A percentile compares a stretch with the other conserved stretches of the same genome.
phyloP scores from a whole-genome alignment of 2,797 vertebrate species.

The Hylomyscus alleni region DNA sequence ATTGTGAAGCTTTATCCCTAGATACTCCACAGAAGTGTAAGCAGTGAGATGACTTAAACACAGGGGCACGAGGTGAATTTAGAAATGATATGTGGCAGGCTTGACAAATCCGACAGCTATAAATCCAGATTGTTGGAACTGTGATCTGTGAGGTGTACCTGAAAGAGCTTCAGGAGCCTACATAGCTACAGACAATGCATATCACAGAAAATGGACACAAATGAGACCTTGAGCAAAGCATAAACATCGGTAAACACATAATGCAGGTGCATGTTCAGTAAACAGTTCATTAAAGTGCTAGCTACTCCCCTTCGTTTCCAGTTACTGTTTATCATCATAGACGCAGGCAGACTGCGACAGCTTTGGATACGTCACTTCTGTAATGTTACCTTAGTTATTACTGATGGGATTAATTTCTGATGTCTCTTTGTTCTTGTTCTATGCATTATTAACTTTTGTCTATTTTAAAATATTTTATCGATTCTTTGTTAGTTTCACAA shows the following conservation, averaged over 20 bases:
- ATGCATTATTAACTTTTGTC: neutral
- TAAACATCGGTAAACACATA: neutral
- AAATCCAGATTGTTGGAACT: neutral
- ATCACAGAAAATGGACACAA: neutral
- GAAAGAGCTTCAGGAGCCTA: neutral
- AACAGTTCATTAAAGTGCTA: neutral
- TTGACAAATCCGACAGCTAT: neutral
- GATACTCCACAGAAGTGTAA: neutral
- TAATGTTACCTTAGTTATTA: neutral
- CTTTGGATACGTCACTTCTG: neutral
- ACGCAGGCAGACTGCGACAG: neutral
- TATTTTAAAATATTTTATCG: neutral
- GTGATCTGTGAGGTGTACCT: neutral
- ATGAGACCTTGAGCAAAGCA: neutral
- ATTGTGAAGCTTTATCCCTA: neutral
- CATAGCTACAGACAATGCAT: neutral
- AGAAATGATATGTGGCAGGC: neutral
- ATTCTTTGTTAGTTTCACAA: neutral
- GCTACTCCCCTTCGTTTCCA: neutral
- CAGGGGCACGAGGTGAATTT: rapidly evolving
- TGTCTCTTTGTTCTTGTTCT: neutral
- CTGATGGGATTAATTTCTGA: too few relatives aligned
- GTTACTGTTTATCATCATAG: neutral
- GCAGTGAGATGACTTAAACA: neutral
- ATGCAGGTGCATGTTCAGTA: neutral